Evolutionary conservation across 2,797 vertebrate genomes (phyloP), one percentile per base, ranked within the genome.

Genomic region (Leptoclinus maculatus): DNA sequence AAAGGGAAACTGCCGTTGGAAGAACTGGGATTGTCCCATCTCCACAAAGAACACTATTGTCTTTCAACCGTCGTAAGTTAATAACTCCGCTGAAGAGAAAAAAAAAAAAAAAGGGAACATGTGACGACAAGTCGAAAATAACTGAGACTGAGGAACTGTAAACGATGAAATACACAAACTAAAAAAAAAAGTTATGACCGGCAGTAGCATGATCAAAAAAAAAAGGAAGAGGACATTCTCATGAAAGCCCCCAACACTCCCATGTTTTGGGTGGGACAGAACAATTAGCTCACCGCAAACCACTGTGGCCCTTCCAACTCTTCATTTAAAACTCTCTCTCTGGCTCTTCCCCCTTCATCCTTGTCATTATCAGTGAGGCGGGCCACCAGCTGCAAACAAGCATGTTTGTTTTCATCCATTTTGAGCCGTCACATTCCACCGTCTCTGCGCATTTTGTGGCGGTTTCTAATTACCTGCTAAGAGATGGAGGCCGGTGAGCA

Each of bases 401-500:
- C 49, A 51, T n/a, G 71, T 89, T 89, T 83, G 78, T 84, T 88
- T 91, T 84, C 70, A 83, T 75, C 51, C 83, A 83, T 84, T 89
- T 71, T 53, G 59, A 74, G 74, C 65, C n/a, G 80, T 82, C 87
- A 77, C 88, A 89, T 91, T 89, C 79, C 77, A 66, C 25, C 67
- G n/a, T 72, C 68, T 76, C 60, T 76, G 75, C 59, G 75, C 82
- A 74, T 79, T 89, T 79, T 74, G 62, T 73, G 25, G 36, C 75
- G 79, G 85, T 89, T 82, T 93, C 87, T 82, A 88, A 91, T 92
- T 89, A 93, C 88, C 81, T 84, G 75, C 77, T 66, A 71, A 83
- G 82, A 83, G 69, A 83, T 74, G 59, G 69, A 45, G 62, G 80
- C 80, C 53, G 71, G 59, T 63, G 83, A 88, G 75, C 86, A 89